Evolutionary conservation across 2,888 invertebrate species (phyloP).

Genomic region (Ellobium chinense): DNA sequence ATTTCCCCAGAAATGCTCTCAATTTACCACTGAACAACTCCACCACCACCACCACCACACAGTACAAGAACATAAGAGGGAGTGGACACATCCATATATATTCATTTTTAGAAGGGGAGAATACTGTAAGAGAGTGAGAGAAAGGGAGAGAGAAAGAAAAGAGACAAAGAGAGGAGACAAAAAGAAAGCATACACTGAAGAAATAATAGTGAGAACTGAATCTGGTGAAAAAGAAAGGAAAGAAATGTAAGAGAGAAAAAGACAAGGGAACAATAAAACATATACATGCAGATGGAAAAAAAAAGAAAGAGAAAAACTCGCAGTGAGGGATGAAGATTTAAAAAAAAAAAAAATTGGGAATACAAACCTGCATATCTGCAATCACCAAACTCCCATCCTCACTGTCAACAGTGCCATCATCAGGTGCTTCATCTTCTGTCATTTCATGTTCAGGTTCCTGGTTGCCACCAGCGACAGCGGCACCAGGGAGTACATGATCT

Average conservation of each 20-base stretch:
- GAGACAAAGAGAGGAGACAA: neutral
- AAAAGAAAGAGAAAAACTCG: neutral
- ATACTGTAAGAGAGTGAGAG: neutral
- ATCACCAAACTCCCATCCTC: constrained; percentile 40
- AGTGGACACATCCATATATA: too few species aligned
- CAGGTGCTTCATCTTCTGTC: constrained; percentile 30
- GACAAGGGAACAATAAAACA: neutral
- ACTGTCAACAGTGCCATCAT: constrained; percentile 32
- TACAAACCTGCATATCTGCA: constrained; percentile 29
- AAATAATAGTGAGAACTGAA: neutral
- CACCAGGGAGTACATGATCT: neutral
- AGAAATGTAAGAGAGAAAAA: neutral
- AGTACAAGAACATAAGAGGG: too few species aligned
- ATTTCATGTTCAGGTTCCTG: neutral
- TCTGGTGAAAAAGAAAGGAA: neutral
- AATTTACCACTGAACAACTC: too few species aligned
- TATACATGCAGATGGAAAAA: neutral
- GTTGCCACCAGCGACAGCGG: neutral
- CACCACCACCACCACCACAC: too few species aligned
- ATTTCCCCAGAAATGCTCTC: too few species aligned
- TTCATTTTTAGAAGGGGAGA: constrained; percentile 15
- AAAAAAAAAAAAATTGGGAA: neutral
- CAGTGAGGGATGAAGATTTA: neutral
- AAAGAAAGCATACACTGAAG: neutral
- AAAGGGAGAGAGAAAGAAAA: neutral